phyloP scores from a whole-genome alignment of 2,888 invertebrate genomes.

The Elaeidobius kamerunicus region DNA sequence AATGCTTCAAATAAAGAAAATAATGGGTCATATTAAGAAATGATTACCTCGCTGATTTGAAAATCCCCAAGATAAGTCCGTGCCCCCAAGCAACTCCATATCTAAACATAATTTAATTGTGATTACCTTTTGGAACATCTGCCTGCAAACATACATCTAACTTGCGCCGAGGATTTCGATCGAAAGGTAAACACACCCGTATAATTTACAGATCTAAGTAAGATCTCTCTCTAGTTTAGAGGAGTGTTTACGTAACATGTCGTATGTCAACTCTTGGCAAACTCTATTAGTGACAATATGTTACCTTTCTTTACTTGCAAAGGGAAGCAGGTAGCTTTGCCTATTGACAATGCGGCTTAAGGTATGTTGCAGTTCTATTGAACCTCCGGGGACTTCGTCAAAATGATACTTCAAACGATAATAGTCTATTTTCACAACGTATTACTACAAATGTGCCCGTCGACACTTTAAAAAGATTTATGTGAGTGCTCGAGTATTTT shows the following conservation, averaged over 20 bases:
- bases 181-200: slow-evolving; percentile 26
- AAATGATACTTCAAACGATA: slow-evolving; percentile 30
- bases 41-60: background rate
- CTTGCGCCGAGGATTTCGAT: slow-evolving; percentile 12
- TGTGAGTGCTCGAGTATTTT: slow-evolving; percentile 37
- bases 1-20: background rate
- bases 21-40: too few species aligned
- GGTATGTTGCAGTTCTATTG: slow-evolving; percentile 19
- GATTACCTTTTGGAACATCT: slow-evolving; percentile 23
- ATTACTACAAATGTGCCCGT: slow-evolving; percentile 40
- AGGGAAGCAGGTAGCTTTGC: slow-evolving; percentile 24
- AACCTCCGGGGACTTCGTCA: slow-evolving; percentile 15
- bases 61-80: background rate
- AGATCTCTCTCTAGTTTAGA: slow-evolving; percentile 19
- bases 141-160: slow-evolving; percentile 17
- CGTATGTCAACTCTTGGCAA: slow-evolving; percentile 49
- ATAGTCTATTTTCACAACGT: slow-evolving; percentile 36
- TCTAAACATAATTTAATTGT: slow-evolving; percentile 25
- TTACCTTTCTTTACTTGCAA: slow-evolving; percentile 41
- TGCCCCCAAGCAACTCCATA: slow-evolving; percentile 2
- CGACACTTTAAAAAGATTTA: slow-evolving; percentile 40
- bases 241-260: slow-evolving; percentile 36
- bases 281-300: slow-evolving; percentile 50
- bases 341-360: slow-evolving; percentile 15
- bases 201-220: slow-evolving; percentile 28